A percentile compares a stretch with the other conserved stretches of the same genome.
Conservation (phyloP, 2,113 vertebrate species). For the Hippocampus zosterae region DNA sequence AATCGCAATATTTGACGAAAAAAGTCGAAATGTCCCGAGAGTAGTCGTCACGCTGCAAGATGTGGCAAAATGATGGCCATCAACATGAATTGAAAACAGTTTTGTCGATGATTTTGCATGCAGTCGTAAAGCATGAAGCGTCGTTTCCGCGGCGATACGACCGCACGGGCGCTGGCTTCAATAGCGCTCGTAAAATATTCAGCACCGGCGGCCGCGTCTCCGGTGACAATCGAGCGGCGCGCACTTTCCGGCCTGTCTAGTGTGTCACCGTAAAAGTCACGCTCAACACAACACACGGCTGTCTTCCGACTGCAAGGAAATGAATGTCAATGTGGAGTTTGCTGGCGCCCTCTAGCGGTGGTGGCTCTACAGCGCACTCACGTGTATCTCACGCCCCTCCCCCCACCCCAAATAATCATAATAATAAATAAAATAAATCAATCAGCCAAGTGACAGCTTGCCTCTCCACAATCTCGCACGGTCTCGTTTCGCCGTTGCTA, state of each 20-base stretch:
- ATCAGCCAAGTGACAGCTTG: not conserved
- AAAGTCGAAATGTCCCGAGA: not conserved
- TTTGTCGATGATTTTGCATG: no score
- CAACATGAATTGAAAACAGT: not conserved
- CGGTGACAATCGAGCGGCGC: conserved; percentile 46
- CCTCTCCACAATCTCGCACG: no score
- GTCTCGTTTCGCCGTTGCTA: no score
- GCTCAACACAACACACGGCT: not conserved
- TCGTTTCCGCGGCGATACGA: conserved; percentile 11
- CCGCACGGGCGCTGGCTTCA: conserved; percentile 40
- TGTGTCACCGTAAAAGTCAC: not conserved
- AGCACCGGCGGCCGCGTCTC: conserved; percentile 34
- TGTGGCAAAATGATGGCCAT: not conserved
- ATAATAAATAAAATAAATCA: not conserved
- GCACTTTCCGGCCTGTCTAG: conserved; percentile 25
- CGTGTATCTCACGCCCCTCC: no score
- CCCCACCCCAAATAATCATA: no score
- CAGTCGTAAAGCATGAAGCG: not conserved
- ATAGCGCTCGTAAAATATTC: conserved; percentile 65
- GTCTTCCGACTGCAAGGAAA: no score
- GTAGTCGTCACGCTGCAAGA: not conserved
- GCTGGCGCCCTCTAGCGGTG: no score
- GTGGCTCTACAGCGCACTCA: no score
- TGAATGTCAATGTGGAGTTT: not conserved
- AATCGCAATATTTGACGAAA: not conserved